Base-by-base conservation (phyloP, 92 coral and sea anemone species). In the Anthopleura xanthogrammica region DNA sequence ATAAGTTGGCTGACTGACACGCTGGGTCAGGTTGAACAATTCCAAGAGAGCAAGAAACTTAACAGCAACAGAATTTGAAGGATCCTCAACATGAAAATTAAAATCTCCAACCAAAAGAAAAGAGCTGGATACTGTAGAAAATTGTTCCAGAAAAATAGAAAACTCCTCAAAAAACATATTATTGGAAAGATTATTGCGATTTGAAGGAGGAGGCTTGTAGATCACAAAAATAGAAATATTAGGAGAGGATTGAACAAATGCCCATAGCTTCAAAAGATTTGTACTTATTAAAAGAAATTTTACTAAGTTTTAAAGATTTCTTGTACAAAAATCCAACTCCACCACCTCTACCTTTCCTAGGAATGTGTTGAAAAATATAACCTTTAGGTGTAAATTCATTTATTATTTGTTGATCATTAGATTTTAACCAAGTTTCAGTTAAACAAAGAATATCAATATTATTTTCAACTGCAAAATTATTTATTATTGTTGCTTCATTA, bases 201-300 rank as follows among this genome's bases (percentile, higher is more conserved):
- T 76, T 39, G 79, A 76, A 76, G 79, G 79, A 39, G 79, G 79
- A 76, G 79, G 52, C 56, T 43, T 76, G 79, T 76, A 76, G 41
- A 76, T 76, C 16, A 76, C 79, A 76, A 76, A 57, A 57, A 57
- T 57, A 57, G 17, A 57, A 57, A 57, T 57, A 57, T 52, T 55
- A 79, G 72, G 10, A 3, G 36, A 72, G 41, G 76, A 72, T 72
- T 72, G 16, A 29, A 72, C 12, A 29, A 41, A 29, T 72, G 76
- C 56, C 80, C 60, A n/a, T n/a, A n/a, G n/a, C n/a, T n/a, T n/a
- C n/a, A n/a, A n/a, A n/a, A n/a, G n/a, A n/a, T n/a, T n/a, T 23
- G n/a, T 36, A 77, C 80, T 77, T 43, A 36, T 39, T 77, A 7
- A 46, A 77, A 46, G 62, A 43, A 22, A 22, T 52, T 46, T 39